Percentiles rank a stretch among this genome's conserved stretches.
phyloP scores from a whole-genome alignment of 1,140 invertebrate species.

The Drosophila pseudoobscura region DNA sequence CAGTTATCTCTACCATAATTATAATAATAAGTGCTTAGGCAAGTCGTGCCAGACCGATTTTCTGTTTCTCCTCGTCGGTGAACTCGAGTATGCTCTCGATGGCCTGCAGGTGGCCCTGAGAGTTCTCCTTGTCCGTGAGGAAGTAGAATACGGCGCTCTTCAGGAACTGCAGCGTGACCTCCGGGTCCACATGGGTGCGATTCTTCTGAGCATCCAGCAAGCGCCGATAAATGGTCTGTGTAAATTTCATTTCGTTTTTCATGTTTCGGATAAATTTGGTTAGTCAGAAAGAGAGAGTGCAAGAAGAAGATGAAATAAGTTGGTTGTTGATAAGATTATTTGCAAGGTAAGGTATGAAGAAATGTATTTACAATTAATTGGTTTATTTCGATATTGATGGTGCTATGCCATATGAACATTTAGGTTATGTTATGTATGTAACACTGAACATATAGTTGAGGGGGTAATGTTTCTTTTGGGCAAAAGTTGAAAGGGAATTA shows the following conservation, averaged over 20 bases:
- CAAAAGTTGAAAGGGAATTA: conserved; percentile 22
- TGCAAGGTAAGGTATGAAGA: conserved; percentile 25
- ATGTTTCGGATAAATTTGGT: conserved; percentile 23
- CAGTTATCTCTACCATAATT: conserved; percentile 16
- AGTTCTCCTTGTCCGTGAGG: conserved; percentile 93
- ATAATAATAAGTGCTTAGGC: conserved; percentile 40
- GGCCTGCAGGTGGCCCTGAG: conserved; percentile 91
- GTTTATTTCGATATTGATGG: conserved; percentile 33
- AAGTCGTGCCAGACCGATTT: conserved; percentile 87
- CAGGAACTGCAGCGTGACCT: conserved; percentile 93
- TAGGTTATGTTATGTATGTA: conserved; percentile 60
- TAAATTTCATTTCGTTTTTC: conserved; percentile 40
- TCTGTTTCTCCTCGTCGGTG: conserved; percentile 89
- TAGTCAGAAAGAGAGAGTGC: conserved; percentile 43
- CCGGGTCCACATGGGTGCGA: conserved; percentile 89
- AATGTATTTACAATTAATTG: conserved; percentile 61
- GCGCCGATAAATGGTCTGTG: conserved; percentile 92
- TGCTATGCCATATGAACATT: conserved; percentile 72
- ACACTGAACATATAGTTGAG: conserved; percentile 58
- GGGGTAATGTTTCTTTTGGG: conserved; percentile 22
- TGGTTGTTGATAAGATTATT: conserved; percentile 50
- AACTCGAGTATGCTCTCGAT: conserved; percentile 94
- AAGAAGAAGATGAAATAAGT: conserved; percentile 39
- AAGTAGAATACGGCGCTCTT: conserved; percentile 96
- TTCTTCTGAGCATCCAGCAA: conserved; percentile 89